Evolutionary conservation across 2,113 vertebrate genomes (phyloP).

Genomic region (Hoplias malabaricus): DNA sequence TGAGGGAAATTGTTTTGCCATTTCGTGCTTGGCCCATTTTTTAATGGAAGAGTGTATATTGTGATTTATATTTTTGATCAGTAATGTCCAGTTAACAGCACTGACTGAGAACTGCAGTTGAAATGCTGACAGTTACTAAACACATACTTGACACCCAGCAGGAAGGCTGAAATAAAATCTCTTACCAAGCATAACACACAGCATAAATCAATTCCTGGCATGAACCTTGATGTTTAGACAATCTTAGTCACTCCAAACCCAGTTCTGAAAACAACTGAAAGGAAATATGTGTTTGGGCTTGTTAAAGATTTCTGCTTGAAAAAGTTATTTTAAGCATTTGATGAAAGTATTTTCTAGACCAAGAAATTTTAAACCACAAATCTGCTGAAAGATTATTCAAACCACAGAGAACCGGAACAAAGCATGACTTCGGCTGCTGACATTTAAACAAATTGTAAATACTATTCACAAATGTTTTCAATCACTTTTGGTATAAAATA

Average conservation of each 20-base stretch:
- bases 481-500: neutral
- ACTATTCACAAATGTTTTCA: neutral
- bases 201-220: constrained; percentile 35
- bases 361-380: neutral
- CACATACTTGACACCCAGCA: constrained; percentile 32
- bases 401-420: neutral
- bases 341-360: neutral
- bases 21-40: neutral
- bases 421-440: neutral
- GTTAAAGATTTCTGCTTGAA: neutral
- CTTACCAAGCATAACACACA: constrained; percentile 19
- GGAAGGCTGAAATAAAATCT: constrained; percentile 37
- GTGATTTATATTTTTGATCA: constrained; percentile 25
- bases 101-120: constrained; percentile 7
- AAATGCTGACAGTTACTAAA: constrained; percentile 21
- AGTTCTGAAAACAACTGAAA: neutral
- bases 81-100: neutral
- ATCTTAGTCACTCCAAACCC: constrained; percentile 8
- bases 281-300: constrained; percentile 21
- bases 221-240: neutral
- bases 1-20: too few relatives aligned
- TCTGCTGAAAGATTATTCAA: neutral
- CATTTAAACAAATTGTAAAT: neutral
- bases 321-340: neutral
- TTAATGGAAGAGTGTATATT: too few relatives aligned